Percentiles rank a stretch among this genome's conserved stretches.
Evolutionary conservation across 2,888 invertebrate species (phyloP).

Genomic region (Euphydryas editha): DNA sequence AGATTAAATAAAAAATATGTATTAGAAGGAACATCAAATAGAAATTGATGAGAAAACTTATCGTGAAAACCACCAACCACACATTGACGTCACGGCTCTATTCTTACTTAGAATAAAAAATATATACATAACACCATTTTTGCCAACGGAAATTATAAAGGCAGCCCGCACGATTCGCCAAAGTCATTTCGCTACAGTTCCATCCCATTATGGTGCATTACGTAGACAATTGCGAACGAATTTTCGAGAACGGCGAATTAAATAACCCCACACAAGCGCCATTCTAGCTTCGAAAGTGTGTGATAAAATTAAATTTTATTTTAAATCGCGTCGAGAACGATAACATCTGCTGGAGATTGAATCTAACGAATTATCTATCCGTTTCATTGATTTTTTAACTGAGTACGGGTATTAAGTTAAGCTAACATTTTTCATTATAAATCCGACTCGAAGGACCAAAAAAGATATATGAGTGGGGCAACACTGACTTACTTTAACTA

Average conservation of each 20-base stretch:
- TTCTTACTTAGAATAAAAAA: no score
- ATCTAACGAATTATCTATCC: background rate
- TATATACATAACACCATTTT: background rate
- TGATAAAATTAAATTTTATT: constrained; percentile 8
- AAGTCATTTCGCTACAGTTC: background rate
- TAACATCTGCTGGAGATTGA: background rate
- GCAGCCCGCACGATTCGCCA: background rate
- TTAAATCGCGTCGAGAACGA: background rate
- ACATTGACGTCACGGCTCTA: no score
- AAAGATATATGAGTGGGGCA: background rate
- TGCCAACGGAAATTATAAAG: background rate
- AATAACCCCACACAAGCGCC: constrained; percentile 4
- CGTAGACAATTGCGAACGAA: constrained; percentile 19
- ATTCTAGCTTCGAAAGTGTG: constrained; percentile 1
- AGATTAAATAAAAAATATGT: no score
- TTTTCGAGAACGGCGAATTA: constrained; percentile 19
- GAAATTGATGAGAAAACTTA: no score
- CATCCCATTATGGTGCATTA: constrained; percentile 16
- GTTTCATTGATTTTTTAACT: background rate
- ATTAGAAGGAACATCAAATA: no score
- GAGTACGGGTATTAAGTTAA: background rate
- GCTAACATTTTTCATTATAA: background rate
- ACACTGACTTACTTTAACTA: background rate
- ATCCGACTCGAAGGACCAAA: background rate
- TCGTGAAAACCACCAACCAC: no score